These are phyloP conservation scores for Pelecanus crispus DNA, from an alignment of 2,113 vertebrate genomes.

Conservation along the genomic window DNA sequence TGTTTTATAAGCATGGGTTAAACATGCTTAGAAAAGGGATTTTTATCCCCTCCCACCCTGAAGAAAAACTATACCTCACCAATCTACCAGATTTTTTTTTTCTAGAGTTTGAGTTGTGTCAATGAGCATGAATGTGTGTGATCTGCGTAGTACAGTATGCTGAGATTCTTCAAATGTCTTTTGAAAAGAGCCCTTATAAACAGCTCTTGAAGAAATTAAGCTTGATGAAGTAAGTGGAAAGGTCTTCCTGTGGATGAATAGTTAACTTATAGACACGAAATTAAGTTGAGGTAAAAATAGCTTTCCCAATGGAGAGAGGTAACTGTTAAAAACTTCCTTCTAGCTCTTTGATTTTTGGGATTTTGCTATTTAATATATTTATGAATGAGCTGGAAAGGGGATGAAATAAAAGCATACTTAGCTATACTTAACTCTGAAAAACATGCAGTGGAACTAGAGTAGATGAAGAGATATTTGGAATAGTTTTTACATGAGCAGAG, in stretches of 20 bases:
- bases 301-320: not conserved
- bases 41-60: not conserved
- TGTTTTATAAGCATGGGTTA: not conserved
- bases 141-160: not conserved
- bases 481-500: not conserved
- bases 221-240: constrained; percentile 37
- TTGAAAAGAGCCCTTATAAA: constrained; percentile 5
- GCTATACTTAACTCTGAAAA: not conserved
- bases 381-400: not conserved
- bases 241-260: not conserved
- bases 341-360: not conserved
- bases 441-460: not conserved
- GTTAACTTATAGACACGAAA: not conserved
- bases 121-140: not conserved
- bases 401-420: not conserved
- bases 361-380: not conserved
- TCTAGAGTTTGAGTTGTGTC: not conserved
- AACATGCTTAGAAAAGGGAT: not conserved
- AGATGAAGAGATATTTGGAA: not conserved
- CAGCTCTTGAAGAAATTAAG: constrained; percentile 41
- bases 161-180: not conserved
- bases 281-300: not conserved
- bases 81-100: not conserved
- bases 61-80: not conserved
- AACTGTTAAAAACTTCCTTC: not conserved